Evolutionary conservation across 2,113 vertebrate species (phyloP), one percentile per base, ranked within the genome.

Genomic region (Eclectus roratus): DNA sequence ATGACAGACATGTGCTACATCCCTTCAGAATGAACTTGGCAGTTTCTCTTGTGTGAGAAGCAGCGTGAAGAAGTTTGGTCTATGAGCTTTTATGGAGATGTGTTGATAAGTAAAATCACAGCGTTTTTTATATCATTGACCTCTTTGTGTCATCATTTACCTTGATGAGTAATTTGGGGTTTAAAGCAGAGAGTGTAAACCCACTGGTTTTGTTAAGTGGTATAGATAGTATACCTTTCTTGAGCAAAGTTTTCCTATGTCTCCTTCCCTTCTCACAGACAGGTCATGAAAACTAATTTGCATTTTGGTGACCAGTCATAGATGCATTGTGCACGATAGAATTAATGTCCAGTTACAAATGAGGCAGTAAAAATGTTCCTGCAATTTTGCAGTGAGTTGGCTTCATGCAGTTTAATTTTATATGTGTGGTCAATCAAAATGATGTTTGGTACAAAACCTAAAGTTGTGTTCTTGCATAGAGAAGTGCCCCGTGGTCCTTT

Each of bases 201-300:
- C 25, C 21, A 5, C 16, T 11, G 19, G 9, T 5, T 39, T 53
- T 44, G 27, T 49, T 25, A 1, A 0, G 5, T 5, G 1, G 17
- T 24, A 12, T 15, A 58, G 13, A 24, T 35, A 35, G 21, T 58
- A 35, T 58, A 8, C 19, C 52, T 7, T 53, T 61, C 58, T 52
- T 8, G 17, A 49, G 33, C 29, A 16, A 13, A 21, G 6, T 3
- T 80, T 70, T 55, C 33, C 14, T 58, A 47, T 0, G 1, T 53
- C 15, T 83, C 44, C 37, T 53, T 69, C n/a, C n/a, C 31, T 68
- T 72, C 9, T 55, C 7, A 21, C 11, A 23, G 28, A 13, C 19
- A 47, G 50, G 13, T 29, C 24, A 27, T 16, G n/a, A 49, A 61
- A 35, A 43, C 15, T 19, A 13, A 39, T 44, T 44, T 28, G 3